Base-by-base conservation (phyloP, 2,888 invertebrate species). In the Standfussiana lucernea region DNA sequence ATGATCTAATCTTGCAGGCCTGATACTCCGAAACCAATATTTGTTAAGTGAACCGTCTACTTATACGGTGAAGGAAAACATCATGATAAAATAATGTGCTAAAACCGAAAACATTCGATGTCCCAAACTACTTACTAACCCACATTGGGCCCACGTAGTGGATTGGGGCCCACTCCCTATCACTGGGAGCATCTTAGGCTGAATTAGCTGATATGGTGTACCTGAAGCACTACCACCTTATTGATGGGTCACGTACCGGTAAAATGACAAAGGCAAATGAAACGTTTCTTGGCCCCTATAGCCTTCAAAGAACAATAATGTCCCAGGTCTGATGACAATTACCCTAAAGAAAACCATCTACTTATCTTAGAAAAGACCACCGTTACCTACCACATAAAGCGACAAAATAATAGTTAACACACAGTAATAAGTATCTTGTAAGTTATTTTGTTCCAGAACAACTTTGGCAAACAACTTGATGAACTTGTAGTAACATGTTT, bases 401-500 rank as follows among this genome's bases (percentile, higher is more conserved):
- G 1, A 59, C 32, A 32, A 37, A 18, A 45, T 11, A 64, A 45
- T 15, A 56, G 11, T 56, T n/a, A 45, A 18, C 53, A 40, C 21
- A 47, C 35, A n/a, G 37, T 65, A 53, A 80, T 28, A 21, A 53
- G 18, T 28, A 71, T 62, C 28, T 32, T 53, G 7, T 13, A 71
- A 56, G 5, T 80, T 74, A 47, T 65, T 59, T 42, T 32, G 11
- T 45, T 45, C 4, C 18, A 50, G 2, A 21, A 28, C 45, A 75
- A 35, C 62, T 68, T 40, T 28, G 11, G n/a, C 45, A 75, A 42
- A 28, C 47, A 42, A 64, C 21, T 59, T 59, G 1, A 15, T 1
- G 18, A 76, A 59, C 47, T 50, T n/a, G n/a, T n/a, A 1, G 42
- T 47, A 68, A 72, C 64, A 50, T 47, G 79, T 83, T 83, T 71